Conservation (phyloP, 1,140 invertebrate genomes). For the Nylanderia fulva region DNA sequence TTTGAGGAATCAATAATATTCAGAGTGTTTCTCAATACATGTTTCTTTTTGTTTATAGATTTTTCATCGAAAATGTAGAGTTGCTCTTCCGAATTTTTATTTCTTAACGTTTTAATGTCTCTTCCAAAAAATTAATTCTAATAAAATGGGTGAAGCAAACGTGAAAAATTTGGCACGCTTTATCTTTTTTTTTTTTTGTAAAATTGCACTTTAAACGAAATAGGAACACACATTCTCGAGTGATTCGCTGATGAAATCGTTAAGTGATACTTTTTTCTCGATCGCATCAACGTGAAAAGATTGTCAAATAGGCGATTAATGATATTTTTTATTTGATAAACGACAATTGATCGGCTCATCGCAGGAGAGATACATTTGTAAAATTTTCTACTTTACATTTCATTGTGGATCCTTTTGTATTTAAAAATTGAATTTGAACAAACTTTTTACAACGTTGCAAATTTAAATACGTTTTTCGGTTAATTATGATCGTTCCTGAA, state of each 20-base stretch:
- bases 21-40: not conserved
- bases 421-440: not conserved
- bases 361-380: conserved; percentile 14
- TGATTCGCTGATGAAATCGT: not conserved
- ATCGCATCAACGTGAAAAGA: not conserved
- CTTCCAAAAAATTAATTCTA: not conserved
- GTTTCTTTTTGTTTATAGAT: not conserved
- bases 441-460: conserved; percentile 13
- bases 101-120: not conserved
- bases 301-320: conserved; percentile 11
- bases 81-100: not conserved
- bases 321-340: conserved; percentile 6
- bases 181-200: not conserved
- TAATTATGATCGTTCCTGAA: conserved; percentile 62
- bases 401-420: not conserved
- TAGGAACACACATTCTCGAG: not conserved
- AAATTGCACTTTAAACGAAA: conserved; percentile 19
- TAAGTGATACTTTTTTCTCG: conserved; percentile 7
- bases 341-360: conserved; percentile 31
- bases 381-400: conserved; percentile 25
- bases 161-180: not conserved
- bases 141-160: not conserved
- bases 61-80: not conserved
- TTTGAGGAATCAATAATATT: not conserved
- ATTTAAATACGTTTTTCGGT: conserved; percentile 46